phyloP scores from a whole-genome alignment of 2,888 invertebrate species.

The Esperia sulphurella region DNA sequence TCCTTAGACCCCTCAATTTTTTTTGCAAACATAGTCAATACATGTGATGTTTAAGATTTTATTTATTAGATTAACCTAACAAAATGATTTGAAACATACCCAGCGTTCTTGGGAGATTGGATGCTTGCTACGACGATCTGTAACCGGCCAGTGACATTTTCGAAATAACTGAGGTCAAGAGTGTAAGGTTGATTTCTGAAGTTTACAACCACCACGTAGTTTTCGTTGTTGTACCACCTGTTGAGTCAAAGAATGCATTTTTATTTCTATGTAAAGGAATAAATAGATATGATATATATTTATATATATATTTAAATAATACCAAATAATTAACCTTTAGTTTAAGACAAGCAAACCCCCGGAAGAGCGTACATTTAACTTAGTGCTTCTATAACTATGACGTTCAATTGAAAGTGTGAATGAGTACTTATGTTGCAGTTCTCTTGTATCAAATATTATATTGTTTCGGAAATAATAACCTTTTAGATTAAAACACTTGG shows the following conservation, averaged over 20 bases:
- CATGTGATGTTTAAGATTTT: too few species aligned
- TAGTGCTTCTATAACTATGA: too few species aligned
- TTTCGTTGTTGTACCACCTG: conserved; percentile 25
- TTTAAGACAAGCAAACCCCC: too few species aligned
- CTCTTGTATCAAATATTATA: too few species aligned
- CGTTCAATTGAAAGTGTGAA: too few species aligned
- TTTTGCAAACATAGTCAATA: too few species aligned
- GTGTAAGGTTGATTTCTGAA: conserved; percentile 68
- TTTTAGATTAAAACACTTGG: too few species aligned
- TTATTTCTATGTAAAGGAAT: background rate
- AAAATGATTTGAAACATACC: conserved; percentile 65
- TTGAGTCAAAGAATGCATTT: background rate
- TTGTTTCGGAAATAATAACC: too few species aligned
- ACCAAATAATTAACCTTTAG: conserved; percentile 18
- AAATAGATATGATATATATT: background rate
- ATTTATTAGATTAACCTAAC: too few species aligned
- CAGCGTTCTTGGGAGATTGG: conserved; percentile 62
- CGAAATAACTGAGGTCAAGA: conserved; percentile 76
- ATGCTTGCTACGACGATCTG: conserved; percentile 71
- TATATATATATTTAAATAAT: background rate
- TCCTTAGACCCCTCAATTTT: too few species aligned
- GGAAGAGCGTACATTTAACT: too few species aligned
- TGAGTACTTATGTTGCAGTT: too few species aligned
- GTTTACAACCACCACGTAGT: conserved; percentile 77
- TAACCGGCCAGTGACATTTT: conserved; percentile 57